Base-by-base conservation (phyloP, 2,797 vertebrate genomes). In the Lutjanus campechanus region DNA sequence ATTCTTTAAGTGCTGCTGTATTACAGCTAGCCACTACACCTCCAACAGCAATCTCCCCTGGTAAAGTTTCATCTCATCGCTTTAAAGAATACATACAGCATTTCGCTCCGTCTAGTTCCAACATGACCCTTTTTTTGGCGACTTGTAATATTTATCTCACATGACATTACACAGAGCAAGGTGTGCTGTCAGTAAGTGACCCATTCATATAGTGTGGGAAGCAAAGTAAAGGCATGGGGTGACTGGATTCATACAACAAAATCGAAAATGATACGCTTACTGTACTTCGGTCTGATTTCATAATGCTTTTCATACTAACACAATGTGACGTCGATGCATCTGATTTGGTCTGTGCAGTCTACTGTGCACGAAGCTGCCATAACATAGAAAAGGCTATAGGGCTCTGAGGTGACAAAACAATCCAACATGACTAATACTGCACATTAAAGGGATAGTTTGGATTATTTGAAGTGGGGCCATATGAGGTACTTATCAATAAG, bases 321-420 rank as follows among this genome's bases (percentile, higher is more conserved):
- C 67, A 63, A 79, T 47, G 51, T 76, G 65, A 89, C 56, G 59
- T 81, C 51, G 43, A 86, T 86, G 86, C 82, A 77, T 91, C 67
- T 5, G 76, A 80, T 92, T 93, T 92, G 88, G 90, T 92, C 82
- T 76, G 89, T 88, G 89, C 87, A 74, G 77, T 77, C 59, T 73
- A 77, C 41, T 76, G 75, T 79, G 92, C 90, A 92, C 89, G n/a
- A 92, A 93, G 94, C 93, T 94, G 93, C 92, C 93, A 40, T 89
- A 70, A 88, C 73, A 77, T 77, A 85, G 84, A 84, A 81, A 92
- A 92, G 88, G 91, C 90, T 90, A 77, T 54, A 58, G 86, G 89
- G 88, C 65, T 92, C 72, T 88, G 87, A 93, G 88, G 82, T 88
- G 85, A 79, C 63, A 69, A 76, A 80, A 68, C 63, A 80, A 78